A percentile compares a stretch with the other conserved stretches of the same genome.
Evolutionary conservation across 2,888 invertebrate species (phyloP).

Genomic region (Synergus gifuensis): DNA sequence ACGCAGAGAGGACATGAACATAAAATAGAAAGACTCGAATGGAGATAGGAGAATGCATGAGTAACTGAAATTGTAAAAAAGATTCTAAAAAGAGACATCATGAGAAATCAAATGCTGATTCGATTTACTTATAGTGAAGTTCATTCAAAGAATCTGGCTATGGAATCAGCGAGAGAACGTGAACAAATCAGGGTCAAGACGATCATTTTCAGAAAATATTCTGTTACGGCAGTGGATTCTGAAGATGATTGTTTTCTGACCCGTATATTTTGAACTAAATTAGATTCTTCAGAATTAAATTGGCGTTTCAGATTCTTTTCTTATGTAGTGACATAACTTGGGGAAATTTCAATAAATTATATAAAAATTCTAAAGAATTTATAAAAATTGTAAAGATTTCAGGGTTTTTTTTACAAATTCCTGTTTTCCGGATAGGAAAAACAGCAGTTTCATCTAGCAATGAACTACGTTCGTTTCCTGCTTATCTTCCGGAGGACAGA

Average conservation of each 20-base stretch:
- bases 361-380: no score
- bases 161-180: neutral
- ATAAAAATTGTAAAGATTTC: no score
- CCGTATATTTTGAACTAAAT: slow-evolving; percentile 27
- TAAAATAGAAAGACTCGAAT: neutral
- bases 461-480: neutral
- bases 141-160: neutral
- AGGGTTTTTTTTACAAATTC: neutral
- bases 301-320: neutral
- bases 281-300: slow-evolving; percentile 9
- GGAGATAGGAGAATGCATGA: neutral
- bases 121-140: neutral
- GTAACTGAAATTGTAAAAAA: slow-evolving; percentile 1
- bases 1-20: neutral
- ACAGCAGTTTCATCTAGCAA: neutral
- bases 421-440: neutral
- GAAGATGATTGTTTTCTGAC: slow-evolving; percentile 31
- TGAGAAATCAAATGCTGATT: slow-evolving; percentile 1
- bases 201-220: slow-evolving; percentile 5
- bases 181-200: neutral
- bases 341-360: no score
- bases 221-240: neutral
- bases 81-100: neutral
- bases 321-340: no score
- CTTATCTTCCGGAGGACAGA: neutral